phyloP scores from a whole-genome alignment of 53 echinoderm and acorn worm species.

The Crossaster papposus region DNA sequence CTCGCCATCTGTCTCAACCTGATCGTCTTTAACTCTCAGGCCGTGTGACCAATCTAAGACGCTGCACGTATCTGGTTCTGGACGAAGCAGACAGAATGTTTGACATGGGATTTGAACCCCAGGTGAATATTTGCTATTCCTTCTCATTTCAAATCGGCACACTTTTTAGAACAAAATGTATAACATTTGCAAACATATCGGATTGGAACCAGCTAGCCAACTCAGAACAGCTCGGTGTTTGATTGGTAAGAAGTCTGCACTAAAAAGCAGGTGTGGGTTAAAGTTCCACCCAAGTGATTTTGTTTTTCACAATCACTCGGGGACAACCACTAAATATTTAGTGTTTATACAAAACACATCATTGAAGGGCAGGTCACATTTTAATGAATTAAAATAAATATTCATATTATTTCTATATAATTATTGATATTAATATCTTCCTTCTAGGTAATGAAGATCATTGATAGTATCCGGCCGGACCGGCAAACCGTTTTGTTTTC shows the following conservation, averaged over 20 bases:
- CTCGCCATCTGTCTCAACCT: conserved; percentile 40
- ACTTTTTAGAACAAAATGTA: not conserved
- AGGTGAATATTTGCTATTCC: conserved; percentile 67
- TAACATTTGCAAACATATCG: too few species aligned
- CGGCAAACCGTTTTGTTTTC: conserved; percentile 97
- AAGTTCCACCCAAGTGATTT: too few species aligned
- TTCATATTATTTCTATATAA: too few species aligned
- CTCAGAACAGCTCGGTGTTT: too few species aligned
- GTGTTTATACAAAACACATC: too few species aligned
- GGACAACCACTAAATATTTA: too few species aligned
- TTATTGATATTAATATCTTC: not conserved
- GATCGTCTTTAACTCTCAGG: conserved; percentile 63
- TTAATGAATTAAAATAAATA: too few species aligned
- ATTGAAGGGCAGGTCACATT: too few species aligned
- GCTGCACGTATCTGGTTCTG: conserved; percentile 92
- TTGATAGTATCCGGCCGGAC: conserved; percentile 97
- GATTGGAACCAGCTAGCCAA: too few species aligned
- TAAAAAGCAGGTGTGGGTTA: too few species aligned
- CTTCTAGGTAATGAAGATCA: conserved; percentile 90
- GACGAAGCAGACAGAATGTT: conserved; percentile 99
- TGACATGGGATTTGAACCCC: conserved; percentile 99
- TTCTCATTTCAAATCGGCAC: not conserved
- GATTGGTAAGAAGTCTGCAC: too few species aligned
- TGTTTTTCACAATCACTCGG: too few species aligned
- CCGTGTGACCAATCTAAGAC: conserved; percentile 91